These are phyloP conservation scores for Spilosoma lubricipeda DNA, from an alignment of 2,888 invertebrate species.

Conservation along the genomic window DNA sequence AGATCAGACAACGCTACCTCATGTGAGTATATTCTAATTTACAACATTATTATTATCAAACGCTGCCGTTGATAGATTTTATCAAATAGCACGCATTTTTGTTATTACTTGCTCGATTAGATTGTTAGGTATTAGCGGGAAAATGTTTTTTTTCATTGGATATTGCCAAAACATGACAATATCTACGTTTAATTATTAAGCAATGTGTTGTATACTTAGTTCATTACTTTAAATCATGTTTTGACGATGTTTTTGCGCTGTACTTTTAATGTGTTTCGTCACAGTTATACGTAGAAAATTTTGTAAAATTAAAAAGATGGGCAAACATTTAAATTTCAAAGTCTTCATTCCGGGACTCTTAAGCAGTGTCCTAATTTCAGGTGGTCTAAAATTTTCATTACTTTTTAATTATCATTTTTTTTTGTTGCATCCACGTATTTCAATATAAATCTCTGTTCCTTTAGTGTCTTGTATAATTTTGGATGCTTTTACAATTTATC, in stretches of 20 bases:
- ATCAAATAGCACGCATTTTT: slow-evolving; percentile 2
- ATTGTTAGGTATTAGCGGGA: neutral
- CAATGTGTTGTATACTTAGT: neutral
- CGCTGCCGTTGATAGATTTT: neutral
- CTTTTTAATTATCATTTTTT: neutral
- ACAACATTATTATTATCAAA: slow-evolving; percentile 18
- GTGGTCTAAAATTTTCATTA: neutral
- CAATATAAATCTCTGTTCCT: neutral
- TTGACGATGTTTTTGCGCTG: neutral
- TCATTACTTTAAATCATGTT: neutral
- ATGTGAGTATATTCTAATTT: slow-evolving; percentile 64
- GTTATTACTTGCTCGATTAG: neutral
- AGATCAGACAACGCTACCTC: slow-evolving; percentile 53
- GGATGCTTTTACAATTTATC: neutral
- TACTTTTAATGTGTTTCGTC: neutral
- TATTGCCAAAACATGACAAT: neutral
- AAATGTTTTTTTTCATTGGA: neutral
- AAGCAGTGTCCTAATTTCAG: too few species aligned
- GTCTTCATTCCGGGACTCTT: too few species aligned
- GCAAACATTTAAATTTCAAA: too few species aligned
- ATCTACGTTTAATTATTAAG: neutral
- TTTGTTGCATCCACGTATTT: neutral
- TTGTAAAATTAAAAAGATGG: too few species aligned
- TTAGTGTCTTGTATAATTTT: neutral
- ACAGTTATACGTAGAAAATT: neutral